Conservation (phyloP, 2,113 vertebrate species). For the Tetrao urogallus region DNA sequence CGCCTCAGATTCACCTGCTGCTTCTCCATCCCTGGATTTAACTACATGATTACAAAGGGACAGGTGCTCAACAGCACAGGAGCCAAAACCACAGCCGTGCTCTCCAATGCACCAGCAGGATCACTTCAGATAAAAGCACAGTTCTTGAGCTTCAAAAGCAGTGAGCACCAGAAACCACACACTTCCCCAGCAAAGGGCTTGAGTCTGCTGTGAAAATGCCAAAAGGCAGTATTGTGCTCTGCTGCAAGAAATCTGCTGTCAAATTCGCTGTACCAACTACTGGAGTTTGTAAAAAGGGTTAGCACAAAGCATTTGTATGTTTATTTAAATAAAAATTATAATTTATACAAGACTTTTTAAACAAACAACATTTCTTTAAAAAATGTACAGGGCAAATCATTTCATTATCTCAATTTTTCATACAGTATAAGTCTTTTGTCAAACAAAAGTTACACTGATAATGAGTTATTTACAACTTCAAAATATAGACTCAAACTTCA, state of each 20-base stretch:
- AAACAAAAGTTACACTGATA: conserved; percentile 73
- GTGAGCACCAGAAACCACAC: not conserved
- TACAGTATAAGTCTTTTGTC: conserved; percentile 71
- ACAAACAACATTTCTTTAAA: conserved; percentile 80
- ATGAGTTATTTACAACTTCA: conserved; percentile 78
- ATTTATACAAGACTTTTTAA: conserved; percentile 86
- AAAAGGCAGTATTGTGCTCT: not conserved
- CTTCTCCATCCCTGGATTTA: not conserved
- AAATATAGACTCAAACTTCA: conserved; percentile 76
- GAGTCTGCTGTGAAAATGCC: not conserved
- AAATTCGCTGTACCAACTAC: not conserved
- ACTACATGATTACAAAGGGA: accelerated
- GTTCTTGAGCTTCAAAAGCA: not conserved
- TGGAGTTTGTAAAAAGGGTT: not conserved
- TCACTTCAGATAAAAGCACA: not conserved
- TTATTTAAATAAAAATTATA: conserved; percentile 88
- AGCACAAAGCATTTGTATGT: conserved; percentile 77
- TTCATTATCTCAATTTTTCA: conserved; percentile 71
- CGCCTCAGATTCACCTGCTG: not conserved
- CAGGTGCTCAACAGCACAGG: not conserved
- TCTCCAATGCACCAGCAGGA: not conserved
- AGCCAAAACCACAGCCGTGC: accelerated
- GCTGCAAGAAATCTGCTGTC: not conserved
- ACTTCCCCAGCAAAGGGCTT: accelerated
- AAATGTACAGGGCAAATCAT: conserved; percentile 76